These are phyloP conservation scores for Eidolon dupreanum DNA, from an alignment of 2,797 vertebrate species.

Conservation along the genomic window DNA sequence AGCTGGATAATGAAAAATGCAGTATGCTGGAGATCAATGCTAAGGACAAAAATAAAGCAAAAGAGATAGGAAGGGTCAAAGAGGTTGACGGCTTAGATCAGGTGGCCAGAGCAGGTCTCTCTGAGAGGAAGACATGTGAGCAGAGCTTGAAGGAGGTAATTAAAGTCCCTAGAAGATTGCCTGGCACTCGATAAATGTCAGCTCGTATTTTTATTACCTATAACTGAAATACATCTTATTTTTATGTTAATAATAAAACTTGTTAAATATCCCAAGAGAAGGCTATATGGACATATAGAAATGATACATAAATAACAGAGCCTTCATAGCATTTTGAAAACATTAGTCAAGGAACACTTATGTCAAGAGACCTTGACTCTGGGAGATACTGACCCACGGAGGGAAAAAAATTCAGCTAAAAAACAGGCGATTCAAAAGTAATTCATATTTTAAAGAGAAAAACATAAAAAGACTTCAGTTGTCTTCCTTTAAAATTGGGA, in stretches of 20 bases:
- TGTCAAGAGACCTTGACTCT: background rate
- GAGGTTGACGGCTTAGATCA: background rate
- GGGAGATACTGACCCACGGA: background rate
- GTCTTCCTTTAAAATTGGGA: slow-evolving; percentile 35
- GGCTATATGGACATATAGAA: background rate
- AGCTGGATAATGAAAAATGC: background rate
- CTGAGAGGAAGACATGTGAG: background rate
- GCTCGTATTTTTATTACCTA: background rate
- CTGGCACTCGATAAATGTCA: background rate
- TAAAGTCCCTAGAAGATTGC: background rate
- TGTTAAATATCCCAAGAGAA: background rate
- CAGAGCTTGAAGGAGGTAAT: background rate
- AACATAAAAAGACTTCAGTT: background rate
- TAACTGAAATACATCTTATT: slow-evolving; percentile 14
- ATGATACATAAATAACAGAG: background rate
- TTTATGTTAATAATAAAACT: background rate
- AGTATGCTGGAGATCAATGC: background rate
- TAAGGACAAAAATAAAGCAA: background rate
- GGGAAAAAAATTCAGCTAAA: background rate
- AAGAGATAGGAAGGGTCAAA: background rate
- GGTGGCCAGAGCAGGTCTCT: background rate
- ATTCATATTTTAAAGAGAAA: slow-evolving; percentile 44
- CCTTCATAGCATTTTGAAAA: background rate
- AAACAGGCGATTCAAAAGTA: background rate
- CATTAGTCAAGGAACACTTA: background rate